phyloP scores from a whole-genome alignment of 2,888 invertebrate genomes.

The Dichetophora obliterata region DNA sequence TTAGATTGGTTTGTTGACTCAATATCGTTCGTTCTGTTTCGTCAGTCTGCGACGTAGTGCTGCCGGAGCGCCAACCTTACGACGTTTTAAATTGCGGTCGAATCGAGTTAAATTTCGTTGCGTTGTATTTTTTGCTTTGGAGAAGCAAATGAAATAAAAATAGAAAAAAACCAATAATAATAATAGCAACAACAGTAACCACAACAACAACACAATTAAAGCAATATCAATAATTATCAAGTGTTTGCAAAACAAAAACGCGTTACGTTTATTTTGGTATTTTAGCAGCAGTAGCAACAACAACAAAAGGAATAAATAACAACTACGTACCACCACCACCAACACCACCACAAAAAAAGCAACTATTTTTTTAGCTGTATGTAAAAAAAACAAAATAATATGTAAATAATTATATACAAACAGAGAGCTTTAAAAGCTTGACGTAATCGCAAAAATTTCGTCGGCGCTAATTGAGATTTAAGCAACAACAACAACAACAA shows the following conservation, averaged over 20 bases:
- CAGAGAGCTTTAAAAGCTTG: background rate
- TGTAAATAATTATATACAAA: background rate
- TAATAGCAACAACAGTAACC: background rate
- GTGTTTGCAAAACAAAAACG: background rate
- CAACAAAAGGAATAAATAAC: background rate
- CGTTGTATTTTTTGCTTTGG: background rate
- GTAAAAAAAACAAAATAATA: slow-evolving; percentile 1
- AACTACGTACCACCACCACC: background rate
- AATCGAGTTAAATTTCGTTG: background rate
- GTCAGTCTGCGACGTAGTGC: slow-evolving; percentile 36
- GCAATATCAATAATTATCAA: background rate
- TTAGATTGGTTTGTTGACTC: slow-evolving; percentile 27
- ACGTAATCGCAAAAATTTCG: slow-evolving; percentile 24
- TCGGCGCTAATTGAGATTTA: slow-evolving; percentile 12
- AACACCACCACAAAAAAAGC: background rate
- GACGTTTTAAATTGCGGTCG: background rate
- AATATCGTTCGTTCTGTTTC: slow-evolving; percentile 17
- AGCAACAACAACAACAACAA: background rate
- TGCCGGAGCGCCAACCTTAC: slow-evolving; percentile 19
- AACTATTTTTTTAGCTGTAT: background rate
- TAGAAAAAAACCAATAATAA: background rate
- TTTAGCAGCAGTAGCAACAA: background rate
- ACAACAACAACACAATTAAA: background rate
- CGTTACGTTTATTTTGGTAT: background rate
- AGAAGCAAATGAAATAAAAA: background rate